Base-by-base conservation (phyloP, 2,888 invertebrate genomes). In the Leptinotarsa rubiginosa region DNA sequence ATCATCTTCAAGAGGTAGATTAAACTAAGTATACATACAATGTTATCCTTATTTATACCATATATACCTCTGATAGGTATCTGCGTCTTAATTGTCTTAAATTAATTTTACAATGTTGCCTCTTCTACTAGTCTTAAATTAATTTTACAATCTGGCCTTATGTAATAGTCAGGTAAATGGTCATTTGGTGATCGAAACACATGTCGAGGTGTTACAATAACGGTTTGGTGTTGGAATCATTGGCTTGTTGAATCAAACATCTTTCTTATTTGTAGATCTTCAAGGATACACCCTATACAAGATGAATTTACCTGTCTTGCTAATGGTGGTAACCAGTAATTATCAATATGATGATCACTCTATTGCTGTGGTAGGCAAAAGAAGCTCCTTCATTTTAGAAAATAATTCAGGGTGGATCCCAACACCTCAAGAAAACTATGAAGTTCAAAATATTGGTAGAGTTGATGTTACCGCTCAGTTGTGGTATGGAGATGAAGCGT, bases 401-500 rank as follows among this genome's bases (percentile, higher is more conserved):
- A 22, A 67, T 25, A 67, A 49, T 67, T 66, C 72, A 13, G 75
- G 70, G 7, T 41, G 69, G 4, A 16, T 66, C 3, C 73, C 75
- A 1, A 15, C 18, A 5, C 13, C 47, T 22, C 73, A 70, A 20
- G 16, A 54, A 1, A 59, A 73, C 62, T 73, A 59, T 25, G 13
- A 59, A 16, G 68, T 75, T 16, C 62, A 72, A 20, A 75, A 75
- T 31, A 69, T 75, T 16, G 75, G 75, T 12, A 66, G 75, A 62
- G 69, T 69, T 47, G 50, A 47, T n/a, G 73, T 75, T 13, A 62
- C 65, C 16, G 70, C 67, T 5, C 47, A 70, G 15, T 16, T 70
- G 16, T 72, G 64, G 59, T 73, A 75, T 16, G 75, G 75, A 13
- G 69, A 69, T 3, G 66, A 65, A 31, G n/a, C 64, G 3, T 52